Base-by-base conservation (phyloP, 1,140 invertebrate species). In the Penaeus chinensis region DNA sequence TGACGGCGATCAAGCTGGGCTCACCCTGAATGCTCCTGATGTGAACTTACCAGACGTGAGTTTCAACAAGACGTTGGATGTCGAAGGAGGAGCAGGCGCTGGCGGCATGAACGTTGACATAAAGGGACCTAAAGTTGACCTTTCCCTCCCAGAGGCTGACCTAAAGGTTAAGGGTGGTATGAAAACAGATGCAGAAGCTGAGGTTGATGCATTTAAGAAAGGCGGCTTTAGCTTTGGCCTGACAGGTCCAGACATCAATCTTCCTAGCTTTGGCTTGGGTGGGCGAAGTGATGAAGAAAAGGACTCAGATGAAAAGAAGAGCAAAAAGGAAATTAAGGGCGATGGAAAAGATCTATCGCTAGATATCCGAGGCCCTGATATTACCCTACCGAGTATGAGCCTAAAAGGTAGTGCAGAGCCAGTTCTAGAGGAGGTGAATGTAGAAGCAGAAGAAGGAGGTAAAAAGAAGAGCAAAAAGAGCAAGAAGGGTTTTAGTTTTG, bases 401-500 rank as follows among this genome's bases (percentile, higher is more conserved):
- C 16, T 81, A 22, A 81, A 81, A 60, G 78, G 63, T n/a, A 37
- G 63, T 20, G 77, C 61, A 62, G 80, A 27, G 13, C 47, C 62
- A n/a, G 32, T 11, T 19, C 16, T 27, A 13, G 27, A 61, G 16
- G 69, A 82, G 13, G 80, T 78, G 27, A 77, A 78, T 74, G 69
- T 74, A 42, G 61, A 61, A 16, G 20, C 65, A 22, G 42, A 47
- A 65, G 84, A 86, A 24, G 84, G 71, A 19, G 84, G 71, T 2
- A 62, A 60, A 18, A 32, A 37, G n/a, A 80, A 80, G 27, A 86
- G 81, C 77, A 86, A 86, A 60, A 86, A 71, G 37, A 80, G 62
- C n/a, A 86, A 81, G 77, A 86, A 71, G 69, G 82, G 82, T 37
- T 85, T 79, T 37, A 60, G 84, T 66, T 79, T 85, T 54, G 84